These are phyloP conservation scores for Lasioglossum zephyrum DNA, from an alignment of 2,888 invertebrate species.

Conservation along the genomic window DNA sequence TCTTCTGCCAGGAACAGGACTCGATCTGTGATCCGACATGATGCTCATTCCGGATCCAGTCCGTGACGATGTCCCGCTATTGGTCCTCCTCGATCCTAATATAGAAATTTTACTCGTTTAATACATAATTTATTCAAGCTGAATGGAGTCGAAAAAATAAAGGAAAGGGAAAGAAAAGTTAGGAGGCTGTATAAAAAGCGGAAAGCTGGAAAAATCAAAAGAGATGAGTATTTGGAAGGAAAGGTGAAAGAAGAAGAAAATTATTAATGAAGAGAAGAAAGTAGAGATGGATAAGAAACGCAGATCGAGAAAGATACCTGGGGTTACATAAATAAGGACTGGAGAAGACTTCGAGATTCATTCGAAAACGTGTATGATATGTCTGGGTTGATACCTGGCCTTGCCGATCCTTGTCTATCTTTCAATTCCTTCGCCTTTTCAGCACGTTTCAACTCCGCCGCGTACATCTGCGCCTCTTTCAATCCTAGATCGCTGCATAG, in stretches of 20 bases:
- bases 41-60: conserved; percentile 86
- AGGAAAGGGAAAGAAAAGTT: no score
- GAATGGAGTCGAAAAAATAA: no score
- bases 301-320: no score
- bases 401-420: conserved; percentile 86
- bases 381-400: conserved; percentile 84
- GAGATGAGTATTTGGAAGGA: no score
- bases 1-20: conserved; percentile 74
- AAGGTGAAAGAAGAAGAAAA: no score
- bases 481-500: conserved; percentile 95
- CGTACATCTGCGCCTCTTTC: conserved; percentile 94
- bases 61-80: conserved; percentile 86
- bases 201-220: no score
- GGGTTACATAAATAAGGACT: no score
- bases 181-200: no score
- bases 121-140: not conserved
- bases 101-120: conserved; percentile 30
- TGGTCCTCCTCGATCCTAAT: conserved; percentile 85
- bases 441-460: conserved; percentile 92
- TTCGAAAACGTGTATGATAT: conserved; percentile 27
- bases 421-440: conserved; percentile 86
- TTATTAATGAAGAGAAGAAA: no score
- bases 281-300: no score
- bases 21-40: conserved; percentile 84
- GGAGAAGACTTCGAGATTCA: not conserved